These are phyloP conservation scores for Stercorarius parasiticus DNA, from an alignment of 2,113 vertebrate genomes.

Conservation along the genomic window DNA sequence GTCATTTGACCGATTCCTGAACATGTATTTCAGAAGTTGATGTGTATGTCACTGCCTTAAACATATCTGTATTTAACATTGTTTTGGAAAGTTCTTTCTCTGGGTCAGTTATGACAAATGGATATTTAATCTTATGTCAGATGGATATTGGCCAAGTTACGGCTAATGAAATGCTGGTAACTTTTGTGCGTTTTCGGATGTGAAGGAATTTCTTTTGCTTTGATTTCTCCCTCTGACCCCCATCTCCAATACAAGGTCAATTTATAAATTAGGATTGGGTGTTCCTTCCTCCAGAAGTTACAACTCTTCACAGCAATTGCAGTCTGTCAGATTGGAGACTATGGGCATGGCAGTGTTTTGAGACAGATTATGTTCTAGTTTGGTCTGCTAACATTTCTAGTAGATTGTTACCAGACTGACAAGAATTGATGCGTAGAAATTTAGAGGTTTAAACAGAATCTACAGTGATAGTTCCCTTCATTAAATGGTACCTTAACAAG, in stretches of 20 bases:
- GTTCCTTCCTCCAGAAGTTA: not conserved
- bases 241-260: not conserved
- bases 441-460: not conserved
- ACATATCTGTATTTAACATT: not conserved
- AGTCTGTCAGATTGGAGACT: not conserved
- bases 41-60: not conserved
- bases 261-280: not conserved
- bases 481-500: not conserved
- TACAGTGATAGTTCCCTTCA: not conserved
- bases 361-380: not conserved
- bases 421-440: not conserved
- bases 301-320: not conserved
- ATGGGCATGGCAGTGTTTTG: not conserved
- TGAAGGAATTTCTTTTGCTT: not conserved
- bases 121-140: not conserved
- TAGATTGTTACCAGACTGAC: not conserved
- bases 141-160: not conserved
- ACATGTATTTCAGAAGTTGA: not conserved
- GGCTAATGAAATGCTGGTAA: not conserved
- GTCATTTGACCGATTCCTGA: not conserved
- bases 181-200: not conserved
- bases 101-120: not conserved
- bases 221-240: not conserved
- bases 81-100: not conserved
- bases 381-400: not conserved